Percentiles rank a stretch among this genome's conserved stretches.
Conservation (phyloP, 2,888 invertebrate species). For the Metopia argyrocephala region DNA sequence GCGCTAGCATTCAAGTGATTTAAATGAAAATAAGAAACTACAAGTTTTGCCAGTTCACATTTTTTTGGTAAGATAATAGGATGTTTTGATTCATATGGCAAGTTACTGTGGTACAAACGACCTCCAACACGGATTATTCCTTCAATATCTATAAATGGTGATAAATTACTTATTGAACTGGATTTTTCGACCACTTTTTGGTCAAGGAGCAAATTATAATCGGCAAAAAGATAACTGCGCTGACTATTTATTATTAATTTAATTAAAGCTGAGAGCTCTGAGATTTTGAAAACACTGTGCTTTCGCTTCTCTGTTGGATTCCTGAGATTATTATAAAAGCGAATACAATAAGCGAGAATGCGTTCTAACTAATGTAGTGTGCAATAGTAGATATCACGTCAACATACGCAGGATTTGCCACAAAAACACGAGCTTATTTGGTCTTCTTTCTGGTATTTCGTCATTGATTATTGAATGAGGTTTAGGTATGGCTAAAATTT, state of each 20-base stretch:
- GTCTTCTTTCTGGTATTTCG: constrained; percentile 24
- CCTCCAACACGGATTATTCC: no score
- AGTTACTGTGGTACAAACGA: not conserved
- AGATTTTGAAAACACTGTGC: not conserved
- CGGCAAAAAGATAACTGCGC: constrained; percentile 7
- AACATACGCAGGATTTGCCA: not conserved
- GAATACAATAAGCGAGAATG: not conserved
- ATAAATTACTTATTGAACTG: no score
- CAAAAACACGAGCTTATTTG: constrained; percentile 5
- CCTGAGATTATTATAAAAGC: not conserved
- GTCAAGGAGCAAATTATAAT: constrained; percentile 12
- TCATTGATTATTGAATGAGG: not conserved
- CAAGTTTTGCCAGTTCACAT: not conserved
- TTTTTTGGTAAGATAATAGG: constrained; percentile 30
- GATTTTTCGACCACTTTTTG: not conserved
- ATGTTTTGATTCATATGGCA: constrained; percentile 18
- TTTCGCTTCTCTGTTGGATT: not conserved
- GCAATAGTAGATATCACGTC: not conserved
- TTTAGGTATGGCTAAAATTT: not conserved
- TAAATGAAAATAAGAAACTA: constrained; percentile 8
- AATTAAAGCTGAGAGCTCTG: not conserved
- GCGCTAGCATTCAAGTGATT: constrained; percentile 36
- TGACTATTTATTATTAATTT: constrained; percentile 16
- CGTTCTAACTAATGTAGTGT: not conserved
- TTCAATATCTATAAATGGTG: no score